Evolutionary conservation across 92 coral and sea anemone genomes (phyloP).

Genomic region (Phenganax subtilis): DNA sequence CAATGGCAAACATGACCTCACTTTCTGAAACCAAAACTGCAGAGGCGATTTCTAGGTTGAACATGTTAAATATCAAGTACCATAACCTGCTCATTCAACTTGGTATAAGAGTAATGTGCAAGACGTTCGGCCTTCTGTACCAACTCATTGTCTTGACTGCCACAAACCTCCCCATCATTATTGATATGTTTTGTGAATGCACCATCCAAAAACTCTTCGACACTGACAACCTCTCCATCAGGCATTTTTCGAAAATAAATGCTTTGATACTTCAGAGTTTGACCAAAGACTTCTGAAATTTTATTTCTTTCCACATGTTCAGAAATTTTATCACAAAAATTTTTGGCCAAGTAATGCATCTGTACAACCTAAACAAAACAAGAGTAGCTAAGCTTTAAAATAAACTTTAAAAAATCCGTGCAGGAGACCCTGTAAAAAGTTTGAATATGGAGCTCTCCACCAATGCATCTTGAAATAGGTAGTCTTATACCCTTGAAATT

Average conservation of each 20-base stretch:
- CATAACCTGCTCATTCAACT: conserved; percentile 43
- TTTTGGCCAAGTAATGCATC: conserved; percentile 48
- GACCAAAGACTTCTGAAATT: conserved; percentile 33
- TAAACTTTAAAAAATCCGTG: too few species aligned
- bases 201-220: conserved; percentile 41
- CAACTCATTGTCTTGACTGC: not conserved
- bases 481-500: too few species aligned
- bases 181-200: conserved; percentile 39
- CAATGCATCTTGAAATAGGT: too few species aligned
- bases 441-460: too few species aligned
- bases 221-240: conserved; percentile 41
- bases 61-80: conserved; percentile 39
- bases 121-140: conserved; percentile 39
- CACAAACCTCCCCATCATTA: conserved; percentile 38
- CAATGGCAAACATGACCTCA: conserved; percentile 41
- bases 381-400: not conserved
- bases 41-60: conserved; percentile 47
- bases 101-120: conserved; percentile 32
- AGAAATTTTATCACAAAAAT: conserved; percentile 23
- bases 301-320: conserved; percentile 28
- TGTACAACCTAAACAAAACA: conserved; percentile 37
- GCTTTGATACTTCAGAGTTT: conserved; percentile 31
- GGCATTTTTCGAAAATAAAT: conserved; percentile 41
- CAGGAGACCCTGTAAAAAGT: too few species aligned
- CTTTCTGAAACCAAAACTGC: conserved; percentile 19